Evolutionary conservation across 2,888 invertebrate species (phyloP), one percentile per base, ranked within the genome.

Genomic region (Thymelicus sylvestris): DNA sequence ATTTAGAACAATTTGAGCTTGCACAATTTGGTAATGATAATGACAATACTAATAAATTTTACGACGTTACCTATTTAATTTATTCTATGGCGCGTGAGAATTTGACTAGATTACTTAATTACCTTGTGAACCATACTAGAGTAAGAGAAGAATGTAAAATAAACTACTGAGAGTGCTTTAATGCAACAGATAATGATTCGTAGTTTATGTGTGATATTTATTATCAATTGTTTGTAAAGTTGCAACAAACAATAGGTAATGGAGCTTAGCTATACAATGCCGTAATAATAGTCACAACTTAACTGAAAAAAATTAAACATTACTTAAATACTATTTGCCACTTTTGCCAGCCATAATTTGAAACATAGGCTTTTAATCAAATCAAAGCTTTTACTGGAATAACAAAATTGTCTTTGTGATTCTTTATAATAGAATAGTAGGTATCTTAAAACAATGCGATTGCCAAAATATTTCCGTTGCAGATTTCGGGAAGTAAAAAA

Each of bases 221-320:
- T 60, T 65, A 50, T 60, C 64, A 57, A 65, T 66, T 65, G 65
- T 66, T 59, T 61, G 65, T 66, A 70, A 66, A 70, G 65, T 66
- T 65, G 38, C 61, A n/a, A 39, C 50, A 60, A 41, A 65, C 41
- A 65, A 50, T 65, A 47, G 24, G 19, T n/a, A 68, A 50, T 52
- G 62, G 12, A 70, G 60, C 65, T 52, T 61, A 66, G 61, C 65
- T 44, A 44, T 65, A 59, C n/a, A 59, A 31, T 61, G 31, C 65
- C 52, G 60, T 24, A 70, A 66, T 44, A 6, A 66, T 38, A 61
- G 31, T 39, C 48, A 66, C 44, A 8, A 41, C 41, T 12, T 19
- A 41, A 13, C 59, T 39, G 39, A 39, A 55, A 55, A 12, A n/a
- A 39, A 39, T 24, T 39, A 39, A 7, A 3, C 38, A n/a, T 39